Evolutionary conservation across 2,797 vertebrate genomes (phyloP).

Genomic region (Geotrypetes seraphini): DNA sequence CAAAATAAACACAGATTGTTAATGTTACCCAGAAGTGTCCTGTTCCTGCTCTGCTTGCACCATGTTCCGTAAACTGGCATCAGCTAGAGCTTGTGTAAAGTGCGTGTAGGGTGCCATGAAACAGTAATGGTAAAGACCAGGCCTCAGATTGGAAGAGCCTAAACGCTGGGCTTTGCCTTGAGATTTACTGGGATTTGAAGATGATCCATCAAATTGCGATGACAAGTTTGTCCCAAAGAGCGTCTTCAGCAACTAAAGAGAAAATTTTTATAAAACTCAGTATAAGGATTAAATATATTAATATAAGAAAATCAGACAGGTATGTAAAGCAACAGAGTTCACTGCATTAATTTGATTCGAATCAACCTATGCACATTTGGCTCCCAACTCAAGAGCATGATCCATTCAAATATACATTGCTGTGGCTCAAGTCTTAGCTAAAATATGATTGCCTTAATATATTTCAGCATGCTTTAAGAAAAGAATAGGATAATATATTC

Average conservation of each 20-base stretch:
- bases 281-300: too few species aligned
- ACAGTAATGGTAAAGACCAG: slow-evolving; percentile 94
- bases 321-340: too few species aligned
- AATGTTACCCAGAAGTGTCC: slow-evolving; percentile 78
- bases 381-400: too few species aligned
- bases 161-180: slow-evolving; percentile 88
- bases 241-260: slow-evolving; percentile 77
- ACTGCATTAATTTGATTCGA: too few species aligned
- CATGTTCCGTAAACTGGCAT: slow-evolving; percentile 92
- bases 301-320: too few species aligned
- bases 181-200: slow-evolving; percentile 75
- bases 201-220: slow-evolving; percentile 81
- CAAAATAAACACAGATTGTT: not conserved
- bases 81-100: slow-evolving; percentile 95
- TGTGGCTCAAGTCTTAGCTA: too few species aligned
- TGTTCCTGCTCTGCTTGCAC: slow-evolving; percentile 90
- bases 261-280: too few species aligned
- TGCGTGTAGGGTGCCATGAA: slow-evolving; percentile 98
- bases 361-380: too few species aligned
- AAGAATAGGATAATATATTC: too few species aligned
- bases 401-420: too few species aligned
- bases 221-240: slow-evolving; percentile 95
- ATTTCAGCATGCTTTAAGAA: too few species aligned
- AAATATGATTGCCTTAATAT: too few species aligned
- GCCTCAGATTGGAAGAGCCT: slow-evolving; percentile 81